Percentiles rank a stretch among this genome's conserved stretches.
phyloP scores from a whole-genome alignment of 1,140 invertebrate species.

The Nasonia giraulti region DNA sequence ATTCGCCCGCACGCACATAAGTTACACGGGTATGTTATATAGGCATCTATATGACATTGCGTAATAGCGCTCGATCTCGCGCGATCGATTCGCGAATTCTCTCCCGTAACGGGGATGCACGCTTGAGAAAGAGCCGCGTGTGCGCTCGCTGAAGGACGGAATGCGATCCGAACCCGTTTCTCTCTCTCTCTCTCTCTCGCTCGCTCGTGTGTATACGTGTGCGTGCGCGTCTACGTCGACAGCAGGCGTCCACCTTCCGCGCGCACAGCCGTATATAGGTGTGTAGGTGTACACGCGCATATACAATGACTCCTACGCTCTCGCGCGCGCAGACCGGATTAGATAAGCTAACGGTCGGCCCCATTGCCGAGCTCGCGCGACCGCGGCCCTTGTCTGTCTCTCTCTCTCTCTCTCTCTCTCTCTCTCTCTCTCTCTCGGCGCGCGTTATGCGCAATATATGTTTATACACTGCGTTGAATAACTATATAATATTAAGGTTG shows the following conservation, averaged over 20 bases:
- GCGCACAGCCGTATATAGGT: not conserved
- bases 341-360: conserved; percentile 1
- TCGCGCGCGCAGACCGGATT: not conserved
- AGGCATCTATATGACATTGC: not conserved
- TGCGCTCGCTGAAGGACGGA: conserved; percentile 49
- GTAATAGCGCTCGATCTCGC: not conserved
- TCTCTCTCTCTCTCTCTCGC: conserved; percentile 36
- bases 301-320: not conserved
- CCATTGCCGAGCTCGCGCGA: not conserved
- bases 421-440: too few relatives aligned
- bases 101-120: conserved; percentile 43
- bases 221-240: not conserved
- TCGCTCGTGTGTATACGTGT: too few relatives aligned
- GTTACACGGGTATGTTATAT: too few relatives aligned
- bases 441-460: not conserved
- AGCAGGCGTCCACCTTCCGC: not conserved
- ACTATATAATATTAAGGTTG: too few relatives aligned
- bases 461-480: too few relatives aligned
- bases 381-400: too few relatives aligned
- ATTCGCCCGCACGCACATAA: not conserved
- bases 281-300: not conserved
- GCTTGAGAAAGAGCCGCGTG: not conserved
- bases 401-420: too few relatives aligned
- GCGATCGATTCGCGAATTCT: not conserved
- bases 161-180: conserved; percentile 66